Base-by-base conservation (phyloP, 2,797 vertebrate species). In the Euthynnus affinis region DNA sequence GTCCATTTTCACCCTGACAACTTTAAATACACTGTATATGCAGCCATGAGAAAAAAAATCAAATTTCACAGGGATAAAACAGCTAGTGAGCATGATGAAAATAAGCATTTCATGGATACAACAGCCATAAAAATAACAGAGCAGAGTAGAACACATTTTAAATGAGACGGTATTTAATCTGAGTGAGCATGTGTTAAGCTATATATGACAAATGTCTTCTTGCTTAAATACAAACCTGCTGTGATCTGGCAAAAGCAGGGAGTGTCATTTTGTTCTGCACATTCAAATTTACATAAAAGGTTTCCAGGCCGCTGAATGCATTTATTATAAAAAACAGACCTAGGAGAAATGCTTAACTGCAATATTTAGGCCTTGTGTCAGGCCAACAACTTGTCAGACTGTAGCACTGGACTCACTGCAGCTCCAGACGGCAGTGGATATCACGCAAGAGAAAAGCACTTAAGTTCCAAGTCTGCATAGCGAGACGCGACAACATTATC, bases 281-380 rank as follows among this genome's bases (percentile, higher is more conserved):
- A 57, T 57, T 71, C 12, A 58, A 15, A 59, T 76, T 44, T 63
- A 61, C 52, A 60, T 34, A 70, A 75, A 20, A 40, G 27, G 63
- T 74, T 83, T 79, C 37, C 40, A 75, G 61, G 46, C 61, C 1
- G 14, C 42, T 60, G 51, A 79, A 81, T 57, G 56, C 23, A 70
- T 77, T 64, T 69, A 55, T 82, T 60, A 65, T 57, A 65, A 34
- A 80, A 74, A 73, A 56, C 2, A 56, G 60, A 58, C 65, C 34
- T 52, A 72, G 55, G 76, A 71, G 74, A 82, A 65, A 78, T 65
- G 62, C 37, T 59, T 59, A 32, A 67, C 56, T 70, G 71, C 48
- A 80, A 73, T 76, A 82, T 82, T 88, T 70, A 74, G 80, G 73
- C 52, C 23, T 71, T 14, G 61, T 74, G 64, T 78, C 57, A 82